phyloP scores from a whole-genome alignment of 2,888 invertebrate species.

The Parnassius smintheus region DNA sequence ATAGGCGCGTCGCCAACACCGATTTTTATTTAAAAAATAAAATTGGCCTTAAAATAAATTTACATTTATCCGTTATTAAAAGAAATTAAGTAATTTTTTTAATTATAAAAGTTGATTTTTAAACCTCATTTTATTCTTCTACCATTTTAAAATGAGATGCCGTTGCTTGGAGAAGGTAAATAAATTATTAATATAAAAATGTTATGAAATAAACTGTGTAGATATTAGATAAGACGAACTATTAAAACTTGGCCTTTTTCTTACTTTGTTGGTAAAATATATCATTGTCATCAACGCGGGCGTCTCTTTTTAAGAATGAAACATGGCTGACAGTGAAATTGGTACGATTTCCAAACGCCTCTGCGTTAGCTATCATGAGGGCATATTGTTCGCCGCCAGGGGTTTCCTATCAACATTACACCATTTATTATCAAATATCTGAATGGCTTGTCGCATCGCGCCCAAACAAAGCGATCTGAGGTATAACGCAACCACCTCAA shows the following conservation, averaged over 20 bases:
- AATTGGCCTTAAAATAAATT: too few species aligned
- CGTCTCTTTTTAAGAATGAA: conserved; percentile 23
- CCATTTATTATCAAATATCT: conserved; percentile 74
- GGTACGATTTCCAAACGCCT: conserved; percentile 18
- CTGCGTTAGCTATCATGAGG: conserved; percentile 20
- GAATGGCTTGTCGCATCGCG: conserved; percentile 76
- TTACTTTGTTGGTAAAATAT: conserved; percentile 1
- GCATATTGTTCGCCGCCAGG: conserved; percentile 37
- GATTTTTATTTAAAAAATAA: too few species aligned
- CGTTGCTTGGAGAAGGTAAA: too few species aligned
- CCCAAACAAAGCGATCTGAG: conserved; percentile 75
- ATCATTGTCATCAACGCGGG: conserved; percentile 1
- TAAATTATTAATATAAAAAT: too few species aligned
- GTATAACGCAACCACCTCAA: conserved; percentile 57
- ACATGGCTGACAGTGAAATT: conserved; percentile 19
- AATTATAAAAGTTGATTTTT: too few species aligned
- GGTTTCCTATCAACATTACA: conserved; percentile 59
- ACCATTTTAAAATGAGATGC: too few species aligned
- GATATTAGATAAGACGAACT: neutral
- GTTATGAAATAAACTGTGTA: too few species aligned
- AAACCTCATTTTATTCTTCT: too few species aligned
- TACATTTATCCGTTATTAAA: too few species aligned
- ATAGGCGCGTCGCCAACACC: too few species aligned
- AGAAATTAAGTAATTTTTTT: too few species aligned
- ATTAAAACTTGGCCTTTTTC: neutral